Conservation (phyloP, 2,888 invertebrate genomes). For the Balanococcus diminutus region DNA sequence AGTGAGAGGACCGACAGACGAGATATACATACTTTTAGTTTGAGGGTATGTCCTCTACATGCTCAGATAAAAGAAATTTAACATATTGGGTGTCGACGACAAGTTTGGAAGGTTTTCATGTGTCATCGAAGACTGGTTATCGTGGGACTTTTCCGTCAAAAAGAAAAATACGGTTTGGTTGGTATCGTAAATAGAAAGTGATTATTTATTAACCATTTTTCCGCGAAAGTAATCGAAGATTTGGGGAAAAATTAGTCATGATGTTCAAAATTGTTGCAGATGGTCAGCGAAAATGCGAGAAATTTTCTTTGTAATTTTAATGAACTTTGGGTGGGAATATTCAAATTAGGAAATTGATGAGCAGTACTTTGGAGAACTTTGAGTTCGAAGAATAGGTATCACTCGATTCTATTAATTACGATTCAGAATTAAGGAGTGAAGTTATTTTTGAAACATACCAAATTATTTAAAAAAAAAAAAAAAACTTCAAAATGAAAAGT, state of each 20-base stretch:
- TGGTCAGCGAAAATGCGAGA: background rate
- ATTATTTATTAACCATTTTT: background rate
- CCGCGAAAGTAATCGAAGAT: background rate
- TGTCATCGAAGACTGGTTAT: background rate
- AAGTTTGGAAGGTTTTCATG: background rate
- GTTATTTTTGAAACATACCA: no score
- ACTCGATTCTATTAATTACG: no score
- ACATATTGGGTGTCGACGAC: background rate
- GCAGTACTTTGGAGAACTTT: no score
- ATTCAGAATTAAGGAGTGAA: no score
- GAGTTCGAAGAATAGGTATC: no score
- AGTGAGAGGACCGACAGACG: no score
- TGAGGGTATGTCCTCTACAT: background rate
- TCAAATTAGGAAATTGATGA: no score
- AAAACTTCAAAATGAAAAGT: no score
- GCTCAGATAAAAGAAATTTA: background rate
- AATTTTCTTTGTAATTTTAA: no score
- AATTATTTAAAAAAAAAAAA: no score
- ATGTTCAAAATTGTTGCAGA: background rate
- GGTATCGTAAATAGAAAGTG: background rate
- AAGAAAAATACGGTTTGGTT: background rate
- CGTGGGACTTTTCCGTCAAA: background rate
- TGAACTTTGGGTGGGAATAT: no score
- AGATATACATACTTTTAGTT: constrained; percentile 4
- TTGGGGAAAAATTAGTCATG: background rate